Base-by-base conservation (phyloP, 1,140 invertebrate species). In the Bombus polaris region DNA sequence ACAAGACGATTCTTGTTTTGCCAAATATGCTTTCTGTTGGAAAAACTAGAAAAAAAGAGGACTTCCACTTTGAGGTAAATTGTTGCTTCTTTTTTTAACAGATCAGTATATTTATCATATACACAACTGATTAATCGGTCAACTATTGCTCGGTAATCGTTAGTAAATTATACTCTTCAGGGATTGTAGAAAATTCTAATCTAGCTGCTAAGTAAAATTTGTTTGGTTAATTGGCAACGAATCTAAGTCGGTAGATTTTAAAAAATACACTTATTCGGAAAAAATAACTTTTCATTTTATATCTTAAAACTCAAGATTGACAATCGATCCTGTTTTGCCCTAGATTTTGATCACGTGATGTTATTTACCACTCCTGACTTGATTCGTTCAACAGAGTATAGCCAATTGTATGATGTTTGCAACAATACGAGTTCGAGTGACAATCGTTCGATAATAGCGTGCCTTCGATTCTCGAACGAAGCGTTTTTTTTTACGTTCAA, bases 371-470 rank as follows among this genome's bases (percentile, higher is more conserved):
- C 59, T n/a, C 12, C 3, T n/a, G 28, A 12, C 59, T 62, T n/a
- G 39, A 22, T 32, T 35, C 35, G n/a, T 65, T 53, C 47, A 53
- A 22, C 47, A 22, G 47, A 22, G 47, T 53, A 53, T 25, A 79
- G 37, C 10, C 9, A 53, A n/a, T 8, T 28, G 35, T 35, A 6
- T 6, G 25, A 28, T 4, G 4, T 25, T 59, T n/a, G 53, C 66
- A 2, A 62, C 32, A 6, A 15, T 32, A 18, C 6, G 12, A 25
- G 32, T 39, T 80, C 79, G 35, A 28, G 6, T 25, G 39, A 75
- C 25, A 8, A 70, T 65, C 70, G 35, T 47, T 75, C 81, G 81
- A 82, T 82, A 81, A 42, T 81, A 39, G 35, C 74, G 53, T 18
- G 6, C 5, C 15, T 76, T 37, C 62, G 22, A 79, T 79, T 68